phyloP scores from a whole-genome alignment of 2,888 invertebrate species.

The Ennomos erosarius region DNA sequence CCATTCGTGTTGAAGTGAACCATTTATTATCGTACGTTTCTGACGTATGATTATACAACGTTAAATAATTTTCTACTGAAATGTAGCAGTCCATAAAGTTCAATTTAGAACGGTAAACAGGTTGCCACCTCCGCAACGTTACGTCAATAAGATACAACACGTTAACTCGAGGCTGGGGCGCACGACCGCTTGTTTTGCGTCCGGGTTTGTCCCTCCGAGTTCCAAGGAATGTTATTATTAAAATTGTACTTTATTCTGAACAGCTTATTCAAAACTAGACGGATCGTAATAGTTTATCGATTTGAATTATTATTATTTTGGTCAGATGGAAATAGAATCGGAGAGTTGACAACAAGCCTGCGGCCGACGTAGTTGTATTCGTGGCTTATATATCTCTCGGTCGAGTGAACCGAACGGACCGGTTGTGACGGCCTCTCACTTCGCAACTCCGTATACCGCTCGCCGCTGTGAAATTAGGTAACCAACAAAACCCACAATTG shows the following conservation, averaged over 20 bases:
- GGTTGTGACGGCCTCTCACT: constrained; percentile 84
- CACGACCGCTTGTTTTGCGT: constrained; percentile 73
- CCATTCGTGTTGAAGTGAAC: constrained; percentile 78
- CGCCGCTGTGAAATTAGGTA: constrained; percentile 82
- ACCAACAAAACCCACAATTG: constrained; percentile 77
- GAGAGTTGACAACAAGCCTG: constrained; percentile 57
- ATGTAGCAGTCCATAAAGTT: constrained; percentile 58
- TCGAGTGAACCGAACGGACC: constrained; percentile 76
- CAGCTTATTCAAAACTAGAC: constrained; percentile 55
- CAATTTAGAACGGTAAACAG: constrained; percentile 61
- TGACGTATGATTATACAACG: constrained; percentile 67
- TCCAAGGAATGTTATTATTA: constrained; percentile 58
- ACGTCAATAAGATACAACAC: constrained; percentile 83
- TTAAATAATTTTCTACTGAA: constrained; percentile 59
- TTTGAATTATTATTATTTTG: constrained; percentile 24
- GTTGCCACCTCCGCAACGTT: constrained; percentile 74
- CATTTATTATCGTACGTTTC: constrained; percentile 79
- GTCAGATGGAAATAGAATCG: constrained; percentile 29
- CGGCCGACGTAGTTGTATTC: constrained; percentile 50
- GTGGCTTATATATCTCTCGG: constrained; percentile 71
- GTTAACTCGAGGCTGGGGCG: constrained; percentile 77
- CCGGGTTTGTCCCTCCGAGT: constrained; percentile 74
- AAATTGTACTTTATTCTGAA: constrained; percentile 23
- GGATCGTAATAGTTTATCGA: constrained; percentile 46
- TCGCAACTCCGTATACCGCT: constrained; percentile 79